phyloP scores from a whole-genome alignment of 2,113 vertebrate species.

The Ellobius talpinus region DNA sequence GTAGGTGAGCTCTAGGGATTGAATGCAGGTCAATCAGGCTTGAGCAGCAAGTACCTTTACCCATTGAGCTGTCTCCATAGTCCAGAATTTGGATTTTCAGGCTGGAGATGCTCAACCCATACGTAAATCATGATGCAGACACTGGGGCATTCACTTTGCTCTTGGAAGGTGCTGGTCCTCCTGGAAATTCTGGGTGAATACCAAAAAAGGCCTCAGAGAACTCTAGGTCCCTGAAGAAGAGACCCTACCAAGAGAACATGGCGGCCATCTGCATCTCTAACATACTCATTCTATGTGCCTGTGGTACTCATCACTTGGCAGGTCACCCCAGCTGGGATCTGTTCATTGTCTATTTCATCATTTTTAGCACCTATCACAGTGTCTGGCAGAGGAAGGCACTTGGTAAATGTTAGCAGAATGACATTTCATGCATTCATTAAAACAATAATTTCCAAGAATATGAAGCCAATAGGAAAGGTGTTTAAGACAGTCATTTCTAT shows the following conservation, averaged over 20 bases:
- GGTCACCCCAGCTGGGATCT: neutral
- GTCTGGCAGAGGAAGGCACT: neutral
- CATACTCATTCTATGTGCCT: accelerated
- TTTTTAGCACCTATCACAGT: neutral
- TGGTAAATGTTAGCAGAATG: neutral
- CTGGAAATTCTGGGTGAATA: neutral
- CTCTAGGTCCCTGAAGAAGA: neutral
- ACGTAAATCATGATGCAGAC: accelerated
- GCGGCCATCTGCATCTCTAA: neutral
- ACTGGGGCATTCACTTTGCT: neutral
- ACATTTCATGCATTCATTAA: neutral
- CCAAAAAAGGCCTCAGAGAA: neutral
- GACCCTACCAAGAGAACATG: neutral
- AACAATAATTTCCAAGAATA: neutral
- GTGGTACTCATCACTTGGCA: accelerated
- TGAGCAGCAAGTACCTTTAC: neutral
- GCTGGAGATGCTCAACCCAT: neutral
- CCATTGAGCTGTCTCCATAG: neutral
- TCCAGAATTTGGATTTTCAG: neutral
- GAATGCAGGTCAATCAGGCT: neutral
- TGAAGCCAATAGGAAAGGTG: neutral
- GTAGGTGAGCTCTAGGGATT: neutral
- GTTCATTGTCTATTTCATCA: neutral
- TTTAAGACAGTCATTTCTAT: neutral
- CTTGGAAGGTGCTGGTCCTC: neutral